A percentile compares a stretch with the other conserved stretches of the same genome.
Conservation (phyloP, 2,113 vertebrate species). For the Procavia capensis region DNA sequence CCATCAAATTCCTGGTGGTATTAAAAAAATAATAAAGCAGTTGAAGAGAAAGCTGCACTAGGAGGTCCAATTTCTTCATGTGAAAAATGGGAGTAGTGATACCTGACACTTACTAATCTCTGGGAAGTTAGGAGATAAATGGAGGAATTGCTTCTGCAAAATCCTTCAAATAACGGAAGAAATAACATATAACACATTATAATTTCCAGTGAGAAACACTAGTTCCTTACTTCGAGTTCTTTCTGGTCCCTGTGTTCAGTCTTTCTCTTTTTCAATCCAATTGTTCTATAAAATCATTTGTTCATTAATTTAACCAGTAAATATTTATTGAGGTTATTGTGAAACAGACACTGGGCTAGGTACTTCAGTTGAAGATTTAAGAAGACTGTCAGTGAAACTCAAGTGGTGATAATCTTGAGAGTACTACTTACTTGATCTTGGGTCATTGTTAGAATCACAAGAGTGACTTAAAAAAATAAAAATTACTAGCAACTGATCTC, state of each 20-base stretch:
- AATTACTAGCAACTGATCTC: neutral
- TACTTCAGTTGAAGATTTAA: neutral
- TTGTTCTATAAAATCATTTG: neutral
- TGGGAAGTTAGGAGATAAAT: conserved; percentile 56
- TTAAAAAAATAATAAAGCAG: conserved; percentile 69
- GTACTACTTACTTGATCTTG: neutral
- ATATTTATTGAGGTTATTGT: neutral
- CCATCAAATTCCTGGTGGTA: conserved; percentile 65
- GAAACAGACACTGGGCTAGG: neutral
- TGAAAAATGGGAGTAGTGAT: conserved; percentile 71
- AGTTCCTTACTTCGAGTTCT: neutral
- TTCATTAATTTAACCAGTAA: conserved; percentile 15
- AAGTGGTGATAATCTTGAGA: neutral
- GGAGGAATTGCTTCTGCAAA: conserved; percentile 51
- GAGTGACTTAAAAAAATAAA: neutral
- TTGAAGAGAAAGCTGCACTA: conserved; percentile 24
- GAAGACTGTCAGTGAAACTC: neutral
- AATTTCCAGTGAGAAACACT: neutral
- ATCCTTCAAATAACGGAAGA: conserved; percentile 39
- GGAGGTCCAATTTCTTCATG: conserved; percentile 61
- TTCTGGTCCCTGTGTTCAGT: neutral
- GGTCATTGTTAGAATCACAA: neutral
- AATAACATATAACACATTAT: conserved; percentile 49
- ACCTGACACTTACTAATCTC: conserved; percentile 54
- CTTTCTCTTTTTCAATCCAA: neutral